Conservation (phyloP, 2,888 invertebrate genomes). For the Platycheirus rosarum region DNA sequence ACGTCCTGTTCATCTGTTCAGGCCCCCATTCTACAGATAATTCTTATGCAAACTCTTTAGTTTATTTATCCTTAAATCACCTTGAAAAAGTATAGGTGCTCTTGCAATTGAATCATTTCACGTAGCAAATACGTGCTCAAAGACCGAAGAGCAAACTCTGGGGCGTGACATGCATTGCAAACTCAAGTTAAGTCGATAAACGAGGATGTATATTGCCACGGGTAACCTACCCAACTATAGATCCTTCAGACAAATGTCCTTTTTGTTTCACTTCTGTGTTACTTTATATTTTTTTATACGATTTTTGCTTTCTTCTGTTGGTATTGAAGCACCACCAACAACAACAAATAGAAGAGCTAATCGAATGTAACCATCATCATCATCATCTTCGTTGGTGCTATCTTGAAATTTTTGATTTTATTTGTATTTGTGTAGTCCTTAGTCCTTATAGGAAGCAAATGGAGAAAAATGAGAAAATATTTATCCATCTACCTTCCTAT, state of each 20-base stretch:
- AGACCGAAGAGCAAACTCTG: constrained; percentile 26
- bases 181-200: constrained; percentile 31
- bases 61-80: constrained; percentile 2
- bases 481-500: not conserved
- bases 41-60: not conserved
- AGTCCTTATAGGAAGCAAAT: constrained; percentile 8
- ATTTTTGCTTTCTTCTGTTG: constrained; percentile 14
- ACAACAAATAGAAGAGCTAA: constrained; percentile 38
- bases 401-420: constrained; percentile 31
- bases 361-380: constrained; percentile 45
- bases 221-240: too few relatives aligned
- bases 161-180: constrained; percentile 36
- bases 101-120: constrained; percentile 33
- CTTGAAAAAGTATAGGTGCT: constrained; percentile 10
- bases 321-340: not conserved
- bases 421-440: too few relatives aligned
- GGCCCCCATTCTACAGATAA: not conserved
- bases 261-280: not conserved
- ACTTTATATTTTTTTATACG: not conserved
- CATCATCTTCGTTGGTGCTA: constrained; percentile 11
- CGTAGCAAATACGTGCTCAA: constrained; percentile 33
- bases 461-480: constrained; percentile 13
- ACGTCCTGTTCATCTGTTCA: too few relatives aligned
- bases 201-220: constrained; percentile 19
- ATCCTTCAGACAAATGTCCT: constrained; percentile 1